Conservation (phyloP, 2,797 vertebrate species). For the Bradypus variegatus region DNA sequence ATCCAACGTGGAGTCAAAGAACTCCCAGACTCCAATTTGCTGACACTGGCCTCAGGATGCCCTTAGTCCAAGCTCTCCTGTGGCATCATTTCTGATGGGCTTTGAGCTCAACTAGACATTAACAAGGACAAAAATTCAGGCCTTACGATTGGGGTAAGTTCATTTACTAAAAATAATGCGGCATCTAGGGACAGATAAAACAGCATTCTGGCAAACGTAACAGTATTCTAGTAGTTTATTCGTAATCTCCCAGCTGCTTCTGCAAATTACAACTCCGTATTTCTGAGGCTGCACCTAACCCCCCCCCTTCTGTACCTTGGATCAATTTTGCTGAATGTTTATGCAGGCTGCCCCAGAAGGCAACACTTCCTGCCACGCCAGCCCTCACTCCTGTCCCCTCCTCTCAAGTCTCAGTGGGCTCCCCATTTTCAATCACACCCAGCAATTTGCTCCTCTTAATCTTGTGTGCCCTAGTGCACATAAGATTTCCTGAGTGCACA, state of each 20-base stretch:
- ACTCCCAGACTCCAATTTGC: rapidly evolving
- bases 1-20: too few relatives aligned
- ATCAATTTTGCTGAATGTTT: too few relatives aligned
- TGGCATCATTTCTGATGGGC: rapidly evolving
- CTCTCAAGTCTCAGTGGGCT: neutral
- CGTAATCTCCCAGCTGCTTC: rapidly evolving
- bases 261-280: too few relatives aligned
- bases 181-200: neutral
- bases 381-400: neutral
- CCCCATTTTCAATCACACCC: neutral
- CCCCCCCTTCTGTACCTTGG: rapidly evolving
- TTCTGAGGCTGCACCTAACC: neutral
- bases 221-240: rapidly evolving
- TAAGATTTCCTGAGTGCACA: neutral
- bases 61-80: neutral
- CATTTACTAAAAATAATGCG: too few relatives aligned
- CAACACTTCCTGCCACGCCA: neutral
- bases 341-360: neutral
- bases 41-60: neutral
- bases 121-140: neutral
- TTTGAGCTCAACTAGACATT: neutral
- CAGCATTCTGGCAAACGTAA: neutral
- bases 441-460: neutral
- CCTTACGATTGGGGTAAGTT: neutral
- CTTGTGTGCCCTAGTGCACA: too few relatives aligned